Conservation (phyloP, 2,888 invertebrate species). For the Cephus rjabovi region DNA sequence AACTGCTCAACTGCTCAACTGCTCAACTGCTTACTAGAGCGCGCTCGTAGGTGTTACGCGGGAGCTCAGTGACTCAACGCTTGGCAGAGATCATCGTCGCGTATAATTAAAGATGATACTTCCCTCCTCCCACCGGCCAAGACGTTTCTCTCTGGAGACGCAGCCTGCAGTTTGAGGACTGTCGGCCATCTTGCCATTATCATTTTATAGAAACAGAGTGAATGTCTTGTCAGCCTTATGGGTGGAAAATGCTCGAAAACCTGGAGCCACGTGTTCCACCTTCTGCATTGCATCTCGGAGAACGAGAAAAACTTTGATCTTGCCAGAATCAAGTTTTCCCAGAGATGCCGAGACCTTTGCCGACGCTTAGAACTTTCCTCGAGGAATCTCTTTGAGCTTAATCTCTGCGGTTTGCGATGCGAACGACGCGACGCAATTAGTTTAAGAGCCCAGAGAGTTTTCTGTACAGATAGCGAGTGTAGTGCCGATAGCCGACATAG, state of each 20-base stretch:
- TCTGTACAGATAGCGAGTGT: no score
- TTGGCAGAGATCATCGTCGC: slow-evolving; percentile 21
- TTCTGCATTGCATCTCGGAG: no score
- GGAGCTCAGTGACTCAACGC: slow-evolving; percentile 9
- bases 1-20: background rate
- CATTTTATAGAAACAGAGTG: no score
- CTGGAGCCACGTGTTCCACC: no score
- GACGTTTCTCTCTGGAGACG: no score
- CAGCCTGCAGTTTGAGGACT: no score
- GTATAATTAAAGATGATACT: slow-evolving; percentile 18
- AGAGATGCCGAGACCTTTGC: slow-evolving; percentile 10
- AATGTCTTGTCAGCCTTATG: no score
- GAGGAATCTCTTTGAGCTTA: slow-evolving; percentile 30
- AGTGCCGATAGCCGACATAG: no score
- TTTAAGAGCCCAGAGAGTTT: slow-evolving; percentile 37
- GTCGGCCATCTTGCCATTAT: no score
- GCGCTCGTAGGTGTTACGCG: slow-evolving; percentile 16
- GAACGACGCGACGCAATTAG: slow-evolving; percentile 43
- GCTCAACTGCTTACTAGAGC: background rate
- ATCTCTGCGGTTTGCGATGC: slow-evolving; percentile 27
- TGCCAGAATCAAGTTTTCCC: slow-evolving; percentile 34
- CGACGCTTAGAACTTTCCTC: slow-evolving; percentile 22
- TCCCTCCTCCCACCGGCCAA: background rate
- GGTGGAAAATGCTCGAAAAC: no score
- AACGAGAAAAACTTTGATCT: slow-evolving; percentile 36